Conservation (phyloP, 2,113 vertebrate species). For the Tupaia chinensis region DNA sequence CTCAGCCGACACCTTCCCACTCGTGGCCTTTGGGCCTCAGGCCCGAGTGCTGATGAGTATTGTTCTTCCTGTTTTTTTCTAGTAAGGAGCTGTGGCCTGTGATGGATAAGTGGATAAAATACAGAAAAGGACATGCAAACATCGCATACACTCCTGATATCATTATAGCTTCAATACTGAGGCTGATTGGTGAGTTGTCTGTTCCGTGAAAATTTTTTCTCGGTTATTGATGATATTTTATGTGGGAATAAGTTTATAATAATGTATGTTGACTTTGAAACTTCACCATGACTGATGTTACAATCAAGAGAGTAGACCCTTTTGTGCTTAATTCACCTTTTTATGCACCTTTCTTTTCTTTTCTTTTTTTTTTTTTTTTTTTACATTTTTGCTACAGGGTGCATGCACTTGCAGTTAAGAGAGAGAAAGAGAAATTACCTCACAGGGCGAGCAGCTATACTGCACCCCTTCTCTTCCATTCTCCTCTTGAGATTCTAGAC, state of each 20-base stretch:
- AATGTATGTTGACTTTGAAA: not conserved
- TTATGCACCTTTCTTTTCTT: not conserved
- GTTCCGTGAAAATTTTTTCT: too few species aligned
- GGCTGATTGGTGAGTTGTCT: slow-evolving; percentile 93
- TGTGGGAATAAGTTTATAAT: too few species aligned
- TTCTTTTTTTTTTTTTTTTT: too few species aligned
- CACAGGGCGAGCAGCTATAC: too few species aligned
- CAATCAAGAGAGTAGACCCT: not conserved
- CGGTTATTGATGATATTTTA: not conserved
- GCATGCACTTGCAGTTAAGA: too few species aligned
- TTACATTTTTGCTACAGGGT: too few species aligned
- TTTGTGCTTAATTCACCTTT: not conserved
- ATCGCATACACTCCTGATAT: slow-evolving; percentile 86
- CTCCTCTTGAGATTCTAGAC: too few species aligned
- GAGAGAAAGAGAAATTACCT: too few species aligned
- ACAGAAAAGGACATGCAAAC: slow-evolving; percentile 87
- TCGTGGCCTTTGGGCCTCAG: not conserved
- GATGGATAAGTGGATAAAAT: slow-evolving; percentile 95
- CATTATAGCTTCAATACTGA: slow-evolving; percentile 90
- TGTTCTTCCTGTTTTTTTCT: not conserved
- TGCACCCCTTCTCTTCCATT: too few species aligned
- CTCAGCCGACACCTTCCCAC: not conserved
- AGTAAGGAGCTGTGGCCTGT: slow-evolving; percentile 97
- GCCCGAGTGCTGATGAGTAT: not conserved
- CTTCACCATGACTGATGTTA: not conserved